Percentiles rank a stretch among this genome's conserved stretches.
These are phyloP conservation scores for Dipodomys ordii DNA, from an alignment of 2,113 vertebrate species.

Conservation along the genomic window DNA sequence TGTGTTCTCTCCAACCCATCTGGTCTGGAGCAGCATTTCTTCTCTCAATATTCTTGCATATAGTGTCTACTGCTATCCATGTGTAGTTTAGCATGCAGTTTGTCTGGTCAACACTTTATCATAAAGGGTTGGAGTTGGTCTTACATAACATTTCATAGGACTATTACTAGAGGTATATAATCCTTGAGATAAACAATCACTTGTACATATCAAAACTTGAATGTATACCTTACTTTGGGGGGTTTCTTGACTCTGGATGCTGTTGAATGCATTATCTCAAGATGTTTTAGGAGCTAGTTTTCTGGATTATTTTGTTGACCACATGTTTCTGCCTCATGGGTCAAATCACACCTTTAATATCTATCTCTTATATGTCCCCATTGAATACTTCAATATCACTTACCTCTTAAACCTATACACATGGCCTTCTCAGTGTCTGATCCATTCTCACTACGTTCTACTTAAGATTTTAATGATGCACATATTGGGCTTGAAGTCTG, in stretches of 20 bases:
- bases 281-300: conserved; percentile 38
- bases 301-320: conserved; percentile 1
- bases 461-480: conserved; percentile 6
- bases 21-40: not conserved
- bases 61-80: not conserved
- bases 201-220: not conserved
- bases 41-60: conserved; percentile 1
- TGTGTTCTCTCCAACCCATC: not conserved
- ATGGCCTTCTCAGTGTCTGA: not conserved
- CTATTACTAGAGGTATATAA: not conserved
- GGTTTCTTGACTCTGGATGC: conserved; percentile 13
- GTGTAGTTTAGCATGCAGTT: conserved; percentile 27
- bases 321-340: not conserved
- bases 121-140: conserved; percentile 25
- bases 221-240: conserved; percentile 10
- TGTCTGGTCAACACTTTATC: conserved; percentile 24
- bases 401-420: not conserved
- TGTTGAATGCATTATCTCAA: conserved; percentile 13
- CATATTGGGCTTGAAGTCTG: too few species aligned
- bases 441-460: conserved; percentile 16
- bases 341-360: conserved; percentile 27
- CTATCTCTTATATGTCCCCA: not conserved
- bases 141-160: conserved; percentile 3
- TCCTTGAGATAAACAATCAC: conserved; percentile 19
- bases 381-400: not conserved